A percentile compares a stretch with the other conserved stretches of the same genome.
These are phyloP conservation scores for Cantharis nigra DNA, from an alignment of 2,888 invertebrate species.

Conservation along the genomic window DNA sequence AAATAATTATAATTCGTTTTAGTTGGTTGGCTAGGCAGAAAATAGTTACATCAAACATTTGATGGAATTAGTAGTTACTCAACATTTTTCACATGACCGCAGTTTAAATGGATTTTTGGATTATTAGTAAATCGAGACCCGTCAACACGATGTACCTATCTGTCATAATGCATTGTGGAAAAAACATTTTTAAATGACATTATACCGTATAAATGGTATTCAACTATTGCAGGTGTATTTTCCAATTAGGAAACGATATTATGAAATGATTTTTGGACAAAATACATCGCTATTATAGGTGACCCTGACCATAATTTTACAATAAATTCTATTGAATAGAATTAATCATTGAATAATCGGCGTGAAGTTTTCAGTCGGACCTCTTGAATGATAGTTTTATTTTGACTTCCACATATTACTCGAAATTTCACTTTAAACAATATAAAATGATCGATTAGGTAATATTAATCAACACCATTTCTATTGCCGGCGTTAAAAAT, in stretches of 20 bases:
- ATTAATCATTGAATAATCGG: not conserved
- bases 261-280: not conserved
- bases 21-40: not conserved
- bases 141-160: not conserved
- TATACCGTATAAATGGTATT: not conserved
- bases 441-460: not conserved
- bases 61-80: not conserved
- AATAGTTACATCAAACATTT: not conserved
- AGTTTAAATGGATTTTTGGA: not conserved
- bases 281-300: not conserved
- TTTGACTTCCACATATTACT: not conserved
- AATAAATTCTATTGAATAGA: not conserved
- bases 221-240: not conserved
- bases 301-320: not conserved
- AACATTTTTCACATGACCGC: not conserved
- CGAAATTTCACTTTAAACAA: not conserved
- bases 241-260: not conserved
- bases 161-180: no score
- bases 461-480: slow-evolving; percentile 1
- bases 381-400: no score
- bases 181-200: not conserved
- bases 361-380: not conserved
- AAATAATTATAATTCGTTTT: not conserved
- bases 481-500: not conserved
- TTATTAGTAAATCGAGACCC: not conserved